These are phyloP conservation scores for Mormyrops boulengeri DNA, from an alignment of 2,797 vertebrate species.

Conservation along the genomic window DNA sequence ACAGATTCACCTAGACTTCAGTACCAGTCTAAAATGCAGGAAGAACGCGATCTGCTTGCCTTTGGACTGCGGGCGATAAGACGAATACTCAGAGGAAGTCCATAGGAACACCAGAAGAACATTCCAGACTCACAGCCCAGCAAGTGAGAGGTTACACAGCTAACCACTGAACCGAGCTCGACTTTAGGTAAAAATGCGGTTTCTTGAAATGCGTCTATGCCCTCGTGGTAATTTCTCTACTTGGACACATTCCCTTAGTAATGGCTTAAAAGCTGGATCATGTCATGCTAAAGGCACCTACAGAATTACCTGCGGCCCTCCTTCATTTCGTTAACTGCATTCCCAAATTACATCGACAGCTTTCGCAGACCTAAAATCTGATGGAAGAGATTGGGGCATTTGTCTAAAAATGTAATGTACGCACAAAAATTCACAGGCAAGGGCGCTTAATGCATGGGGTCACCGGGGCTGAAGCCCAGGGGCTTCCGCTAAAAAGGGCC, in stretches of 20 bases:
- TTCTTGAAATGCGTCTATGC: background rate
- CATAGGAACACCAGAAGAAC: background rate
- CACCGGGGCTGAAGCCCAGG: background rate
- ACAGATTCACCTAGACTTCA: background rate
- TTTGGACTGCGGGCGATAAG: background rate
- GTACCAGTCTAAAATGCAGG: background rate
- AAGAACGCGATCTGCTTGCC: background rate
- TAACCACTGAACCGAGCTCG: background rate
- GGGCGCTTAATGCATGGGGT: background rate
- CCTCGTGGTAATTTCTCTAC: background rate
- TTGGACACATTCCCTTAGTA: background rate
- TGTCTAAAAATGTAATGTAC: conserved; percentile 28
- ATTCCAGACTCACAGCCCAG: background rate
- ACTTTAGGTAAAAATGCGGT: background rate
- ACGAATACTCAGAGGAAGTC: background rate
- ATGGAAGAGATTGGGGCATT: conserved; percentile 36
- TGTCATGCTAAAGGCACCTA: conserved; percentile 35
- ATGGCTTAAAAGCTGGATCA: background rate
- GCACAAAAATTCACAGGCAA: conserved; percentile 16
- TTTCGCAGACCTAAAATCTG: conserved; percentile 36
- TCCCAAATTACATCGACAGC: conserved; percentile 38
- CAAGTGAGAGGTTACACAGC: background rate
- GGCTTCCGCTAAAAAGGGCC: background rate
- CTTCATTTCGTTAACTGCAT: conserved; percentile 38
- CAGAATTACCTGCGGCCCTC: conserved; percentile 33